Conservation (phyloP, 2,113 vertebrate genomes). For the Ancistrus triradiatus region DNA sequence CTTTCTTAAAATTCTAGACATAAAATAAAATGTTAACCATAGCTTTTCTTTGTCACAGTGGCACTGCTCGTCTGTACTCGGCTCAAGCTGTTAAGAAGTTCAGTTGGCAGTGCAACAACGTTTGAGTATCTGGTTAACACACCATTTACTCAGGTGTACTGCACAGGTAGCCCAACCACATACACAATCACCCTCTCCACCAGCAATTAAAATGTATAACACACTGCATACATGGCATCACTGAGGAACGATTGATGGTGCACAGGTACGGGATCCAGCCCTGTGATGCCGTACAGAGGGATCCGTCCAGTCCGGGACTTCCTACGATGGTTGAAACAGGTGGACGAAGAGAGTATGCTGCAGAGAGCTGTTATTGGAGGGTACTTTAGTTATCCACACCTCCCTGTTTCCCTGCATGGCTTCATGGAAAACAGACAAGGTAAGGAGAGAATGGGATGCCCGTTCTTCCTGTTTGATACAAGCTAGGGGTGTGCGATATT, state of each 20-base stretch:
- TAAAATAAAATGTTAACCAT: no score
- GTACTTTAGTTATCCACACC: conserved; percentile 62
- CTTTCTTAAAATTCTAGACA: no score
- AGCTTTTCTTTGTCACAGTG: conserved; percentile 52
- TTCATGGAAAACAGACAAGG: conserved; percentile 60
- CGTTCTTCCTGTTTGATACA: no score
- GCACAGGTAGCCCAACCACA: conserved; percentile 49
- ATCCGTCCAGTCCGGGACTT: conserved; percentile 54
- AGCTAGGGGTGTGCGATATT: no score
- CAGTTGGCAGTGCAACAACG: conserved; percentile 17
- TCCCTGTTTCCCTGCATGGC: conserved; percentile 58
- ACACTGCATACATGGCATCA: background rate
- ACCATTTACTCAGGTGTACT: conserved; percentile 51
- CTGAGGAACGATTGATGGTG: background rate
- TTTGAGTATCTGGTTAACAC: conserved; percentile 62
- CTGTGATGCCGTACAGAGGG: conserved; percentile 61
- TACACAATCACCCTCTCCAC: background rate
- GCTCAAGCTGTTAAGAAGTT: conserved; percentile 50
- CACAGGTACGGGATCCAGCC: conserved; percentile 55
- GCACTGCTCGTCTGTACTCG: conserved; percentile 60
- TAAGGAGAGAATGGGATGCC: no score
- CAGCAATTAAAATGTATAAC: background rate
- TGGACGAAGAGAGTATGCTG: conserved; percentile 57
- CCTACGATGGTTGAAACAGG: conserved; percentile 61
- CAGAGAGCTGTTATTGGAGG: conserved; percentile 63